Evolutionary conservation across 2,797 vertebrate genomes (phyloP), one percentile per base, ranked within the genome.

Genomic region (Champsocephalus gunnari): DNA sequence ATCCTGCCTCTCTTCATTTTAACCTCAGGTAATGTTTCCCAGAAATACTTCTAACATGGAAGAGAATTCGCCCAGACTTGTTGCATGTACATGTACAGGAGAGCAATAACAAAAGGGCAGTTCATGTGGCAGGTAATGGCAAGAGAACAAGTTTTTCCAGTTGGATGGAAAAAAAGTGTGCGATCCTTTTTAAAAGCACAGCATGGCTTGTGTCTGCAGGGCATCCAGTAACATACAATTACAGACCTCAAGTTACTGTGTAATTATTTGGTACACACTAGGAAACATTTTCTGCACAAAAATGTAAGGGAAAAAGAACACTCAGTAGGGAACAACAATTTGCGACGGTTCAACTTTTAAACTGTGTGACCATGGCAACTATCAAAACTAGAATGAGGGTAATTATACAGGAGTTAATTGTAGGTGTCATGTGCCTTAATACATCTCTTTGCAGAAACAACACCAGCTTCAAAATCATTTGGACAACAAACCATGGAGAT

Each of bases 181-280:
- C 48, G 24, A 3, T 44, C 9, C 14, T 38, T 61, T 78, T 69
- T 70, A 14, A 71, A n/a, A 75, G 50, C 56, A 70, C 50, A 66
- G 17, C 13, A 9, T 19, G 48, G 34, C 17, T 44, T 61, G 41
- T 56, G 43, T 19, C 58, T 60, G 49, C 62, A 16, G 47, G 2
- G 34, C 57, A 63, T 75, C 53, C 50, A 21, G 61, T 82, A 38
- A 72, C 63, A 43, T 9, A 34, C 38, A 21, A 80, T 63, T 82
- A 73, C 64, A 79, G 32, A 11, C 62, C 11, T 3, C 45, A 86
- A 77, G 65, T 81, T 61, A 75, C 48, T 66, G 47, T 32, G 67
- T 58, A 49, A 75, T 84, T 79, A 82, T 55, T 72, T 34, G 60
- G 38, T 47, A 49, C 58, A 45, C 51, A 21, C 4, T 19, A n/a